Evolutionary conservation across 1,140 invertebrate species (phyloP).

Genomic region (Tetraneura akinire): DNA sequence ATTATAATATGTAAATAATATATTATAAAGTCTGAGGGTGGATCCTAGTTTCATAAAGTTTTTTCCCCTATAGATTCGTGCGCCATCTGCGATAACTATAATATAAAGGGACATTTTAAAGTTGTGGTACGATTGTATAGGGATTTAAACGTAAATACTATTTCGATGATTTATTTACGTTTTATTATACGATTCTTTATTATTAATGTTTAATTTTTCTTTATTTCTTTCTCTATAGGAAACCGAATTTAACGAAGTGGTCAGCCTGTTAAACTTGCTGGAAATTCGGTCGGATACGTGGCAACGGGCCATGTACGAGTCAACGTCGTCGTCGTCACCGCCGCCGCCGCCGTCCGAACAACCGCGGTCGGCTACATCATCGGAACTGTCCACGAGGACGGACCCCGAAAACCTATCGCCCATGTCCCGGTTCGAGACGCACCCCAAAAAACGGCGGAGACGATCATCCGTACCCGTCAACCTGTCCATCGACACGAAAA

Average conservation of each 20-base stretch:
- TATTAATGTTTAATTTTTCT: no score
- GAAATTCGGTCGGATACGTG: constrained; percentile 80
- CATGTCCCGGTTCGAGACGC: background rate
- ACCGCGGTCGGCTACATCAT: constrained; percentile 53
- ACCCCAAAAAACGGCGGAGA: constrained; percentile 53
- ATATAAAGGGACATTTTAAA: no score
- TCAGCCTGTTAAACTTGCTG: constrained; percentile 76
- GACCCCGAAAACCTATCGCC: constrained; percentile 40
- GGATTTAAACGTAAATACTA: no score
- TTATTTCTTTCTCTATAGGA: constrained; percentile 64
- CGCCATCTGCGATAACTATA: no score
- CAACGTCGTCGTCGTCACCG: background rate
- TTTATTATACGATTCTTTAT: no score
- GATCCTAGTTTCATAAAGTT: no score
- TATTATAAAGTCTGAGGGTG: no score
- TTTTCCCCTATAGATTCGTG: no score
- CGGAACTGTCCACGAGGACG: constrained; percentile 27
- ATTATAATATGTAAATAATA: no score
- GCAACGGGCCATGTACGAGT: constrained; percentile 56
- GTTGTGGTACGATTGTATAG: no score
- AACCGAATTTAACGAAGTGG: constrained; percentile 75
- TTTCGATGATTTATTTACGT: no score
- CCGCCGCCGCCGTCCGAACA: background rate
- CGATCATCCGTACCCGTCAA: constrained; percentile 73
- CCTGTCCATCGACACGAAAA: constrained; percentile 64